A percentile compares a stretch with the other conserved stretches of the same genome.
phyloP scores from a whole-genome alignment of 2,113 vertebrate genomes.

The Vireo altiloquus region DNA sequence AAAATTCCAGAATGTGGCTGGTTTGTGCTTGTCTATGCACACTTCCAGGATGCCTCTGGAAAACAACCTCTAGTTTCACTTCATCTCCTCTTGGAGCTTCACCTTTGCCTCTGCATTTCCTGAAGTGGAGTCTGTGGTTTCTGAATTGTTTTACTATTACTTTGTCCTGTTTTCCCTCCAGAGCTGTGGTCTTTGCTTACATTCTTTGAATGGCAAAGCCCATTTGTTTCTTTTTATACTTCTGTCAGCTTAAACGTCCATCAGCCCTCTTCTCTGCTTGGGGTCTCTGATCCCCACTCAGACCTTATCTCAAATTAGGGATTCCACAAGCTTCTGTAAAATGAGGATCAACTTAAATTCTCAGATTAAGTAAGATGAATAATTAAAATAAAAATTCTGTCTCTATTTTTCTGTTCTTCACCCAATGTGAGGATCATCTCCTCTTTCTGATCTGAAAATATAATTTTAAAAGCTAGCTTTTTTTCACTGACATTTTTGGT shows the following conservation, averaged over 20 bases:
- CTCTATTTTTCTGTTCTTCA: constrained; percentile 3
- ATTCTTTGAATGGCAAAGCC: constrained; percentile 18
- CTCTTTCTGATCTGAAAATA: neutral
- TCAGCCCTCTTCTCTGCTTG: constrained; percentile 41
- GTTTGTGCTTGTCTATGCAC: neutral
- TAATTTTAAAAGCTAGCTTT: neutral
- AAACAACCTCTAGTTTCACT: neutral
- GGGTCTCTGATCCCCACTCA: constrained; percentile 43
- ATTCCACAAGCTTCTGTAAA: constrained; percentile 45
- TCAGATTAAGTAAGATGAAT: constrained; percentile 53
- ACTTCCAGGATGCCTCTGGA: neutral
- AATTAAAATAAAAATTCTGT: constrained; percentile 46
- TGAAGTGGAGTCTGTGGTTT: neutral
- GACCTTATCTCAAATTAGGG: constrained; percentile 43
- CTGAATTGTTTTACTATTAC: neutral
- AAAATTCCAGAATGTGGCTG: neutral
- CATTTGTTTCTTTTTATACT: constrained; percentile 57
- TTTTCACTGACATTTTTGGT: neutral
- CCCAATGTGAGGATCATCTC: constrained; percentile 31
- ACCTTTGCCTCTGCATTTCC: constrained; percentile 31
- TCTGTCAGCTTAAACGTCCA: constrained; percentile 48
- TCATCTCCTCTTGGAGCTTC: neutral
- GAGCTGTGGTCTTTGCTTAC: constrained; percentile 35
- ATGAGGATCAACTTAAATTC: constrained; percentile 56
- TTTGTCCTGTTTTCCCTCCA: neutral